These are phyloP conservation scores for Platysternon megacephalum DNA, from an alignment of 2,113 vertebrate species.

Conservation along the genomic window DNA sequence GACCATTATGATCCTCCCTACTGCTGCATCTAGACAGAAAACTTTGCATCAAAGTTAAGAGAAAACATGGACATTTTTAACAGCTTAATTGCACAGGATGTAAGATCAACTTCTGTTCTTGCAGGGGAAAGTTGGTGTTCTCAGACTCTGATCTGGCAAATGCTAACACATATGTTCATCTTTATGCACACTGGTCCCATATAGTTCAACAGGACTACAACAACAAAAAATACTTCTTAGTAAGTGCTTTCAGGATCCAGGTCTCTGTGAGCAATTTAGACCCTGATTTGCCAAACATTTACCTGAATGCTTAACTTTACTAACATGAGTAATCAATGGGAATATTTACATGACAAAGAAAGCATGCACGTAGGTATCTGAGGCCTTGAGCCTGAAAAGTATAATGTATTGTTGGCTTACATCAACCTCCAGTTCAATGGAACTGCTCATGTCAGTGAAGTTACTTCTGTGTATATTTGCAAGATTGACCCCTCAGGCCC, in stretches of 20 bases:
- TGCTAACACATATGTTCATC: not conserved
- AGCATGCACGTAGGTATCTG: fast-evolving
- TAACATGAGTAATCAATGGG: not conserved
- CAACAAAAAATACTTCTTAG: not conserved
- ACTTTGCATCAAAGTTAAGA: not conserved
- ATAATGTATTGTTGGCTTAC: not conserved
- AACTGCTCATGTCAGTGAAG: not conserved
- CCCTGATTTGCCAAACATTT: not conserved
- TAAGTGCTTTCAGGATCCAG: not conserved
- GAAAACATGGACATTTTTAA: not conserved
- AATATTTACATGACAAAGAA: not conserved
- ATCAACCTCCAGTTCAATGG: not conserved
- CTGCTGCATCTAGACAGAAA: conserved; percentile 20
- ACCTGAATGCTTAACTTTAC: not conserved
- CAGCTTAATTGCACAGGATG: not conserved
- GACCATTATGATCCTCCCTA: not conserved
- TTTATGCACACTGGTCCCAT: not conserved
- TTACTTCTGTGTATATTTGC: not conserved
- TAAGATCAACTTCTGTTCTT: not conserved
- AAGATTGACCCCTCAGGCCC: not conserved
- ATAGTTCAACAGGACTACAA: not conserved
- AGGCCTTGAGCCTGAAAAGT: not conserved
- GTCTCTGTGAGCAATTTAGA: not conserved
- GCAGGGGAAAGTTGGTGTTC: not conserved
- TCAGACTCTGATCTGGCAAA: not conserved